Conservation (phyloP, 2,113 vertebrate genomes). For the Bostrychus sinensis region DNA sequence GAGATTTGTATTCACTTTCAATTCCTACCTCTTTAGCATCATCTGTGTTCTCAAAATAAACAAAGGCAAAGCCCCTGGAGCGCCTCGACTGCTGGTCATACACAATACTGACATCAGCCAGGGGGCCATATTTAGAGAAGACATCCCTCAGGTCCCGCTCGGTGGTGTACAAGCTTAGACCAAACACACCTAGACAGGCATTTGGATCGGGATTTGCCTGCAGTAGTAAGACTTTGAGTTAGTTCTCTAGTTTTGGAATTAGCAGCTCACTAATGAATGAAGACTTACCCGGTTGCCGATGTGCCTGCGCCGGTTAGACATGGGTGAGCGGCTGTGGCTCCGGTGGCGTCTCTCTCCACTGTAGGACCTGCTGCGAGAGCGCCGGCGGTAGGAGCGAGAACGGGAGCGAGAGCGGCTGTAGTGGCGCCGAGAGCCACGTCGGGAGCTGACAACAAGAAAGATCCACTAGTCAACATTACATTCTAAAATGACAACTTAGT, state of each 20-base stretch:
- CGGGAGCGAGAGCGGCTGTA: conserved; percentile 90
- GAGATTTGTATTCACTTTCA: not conserved
- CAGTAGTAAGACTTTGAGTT: not conserved
- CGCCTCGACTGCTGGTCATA: conserved; percentile 95
- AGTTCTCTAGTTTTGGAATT: not conserved
- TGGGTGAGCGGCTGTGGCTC: conserved; percentile 94
- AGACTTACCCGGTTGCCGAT: conserved; percentile 90
- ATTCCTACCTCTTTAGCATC: conserved; percentile 89
- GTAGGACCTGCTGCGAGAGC: conserved; percentile 89
- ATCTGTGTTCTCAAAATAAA: conserved; percentile 93
- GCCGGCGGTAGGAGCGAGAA: conserved; percentile 87
- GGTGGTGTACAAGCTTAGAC: conserved; percentile 94
- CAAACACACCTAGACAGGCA: conserved; percentile 94
- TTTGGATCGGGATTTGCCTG: conserved; percentile 96
- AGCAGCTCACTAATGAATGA: not conserved
- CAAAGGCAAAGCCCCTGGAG: conserved; percentile 94
- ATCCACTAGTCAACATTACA: not conserved
- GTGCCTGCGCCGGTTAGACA: conserved; percentile 94
- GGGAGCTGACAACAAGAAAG: conserved; percentile 82
- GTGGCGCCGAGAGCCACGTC: conserved; percentile 90
- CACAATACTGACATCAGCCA: conserved; percentile 91
- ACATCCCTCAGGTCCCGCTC: conserved; percentile 94
- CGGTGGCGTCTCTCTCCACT: conserved; percentile 88
- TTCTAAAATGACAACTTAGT: not conserved
- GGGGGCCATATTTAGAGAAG: conserved; percentile 94